Conservation (phyloP, 2,888 invertebrate genomes). For the Alloscopus bannaensis region DNA sequence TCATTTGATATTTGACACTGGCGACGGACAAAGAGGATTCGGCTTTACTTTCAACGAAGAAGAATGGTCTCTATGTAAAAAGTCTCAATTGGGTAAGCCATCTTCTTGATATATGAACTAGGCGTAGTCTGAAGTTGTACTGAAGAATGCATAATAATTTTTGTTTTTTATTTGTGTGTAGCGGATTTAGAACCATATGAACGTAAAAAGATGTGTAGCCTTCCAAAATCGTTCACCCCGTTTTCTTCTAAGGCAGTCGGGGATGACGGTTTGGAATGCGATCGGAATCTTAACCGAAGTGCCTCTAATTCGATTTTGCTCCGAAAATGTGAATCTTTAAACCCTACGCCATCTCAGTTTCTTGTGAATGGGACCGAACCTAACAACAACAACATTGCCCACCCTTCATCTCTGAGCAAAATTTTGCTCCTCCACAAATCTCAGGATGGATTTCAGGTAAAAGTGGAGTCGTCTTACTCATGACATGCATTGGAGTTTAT, state of each 20-base stretch:
- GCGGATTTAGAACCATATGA: slow-evolving; percentile 67
- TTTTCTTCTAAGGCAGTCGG: slow-evolving; percentile 58
- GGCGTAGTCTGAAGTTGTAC: too few species aligned
- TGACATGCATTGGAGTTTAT: background rate
- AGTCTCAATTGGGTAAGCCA: slow-evolving; percentile 67
- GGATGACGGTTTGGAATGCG: slow-evolving; percentile 61
- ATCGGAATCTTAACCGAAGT: slow-evolving; percentile 58
- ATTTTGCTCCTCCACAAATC: slow-evolving; percentile 63
- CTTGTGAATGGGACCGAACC: slow-evolving; percentile 57
- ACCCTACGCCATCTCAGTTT: slow-evolving; percentile 65
- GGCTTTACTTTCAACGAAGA: slow-evolving; percentile 67
- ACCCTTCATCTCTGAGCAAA: slow-evolving; percentile 66
- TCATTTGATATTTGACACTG: slow-evolving; percentile 22
- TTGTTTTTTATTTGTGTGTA: too few species aligned
- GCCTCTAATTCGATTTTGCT: slow-evolving; percentile 67
- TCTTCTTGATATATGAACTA: too few species aligned
- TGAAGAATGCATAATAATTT: too few species aligned
- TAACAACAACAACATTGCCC: slow-evolving; percentile 63
- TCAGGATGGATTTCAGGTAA: slow-evolving; percentile 67
- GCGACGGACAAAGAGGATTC: slow-evolving; percentile 28
- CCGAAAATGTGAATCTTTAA: slow-evolving; percentile 70
- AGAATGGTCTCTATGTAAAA: slow-evolving; percentile 69
- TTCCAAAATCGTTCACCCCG: slow-evolving; percentile 70
- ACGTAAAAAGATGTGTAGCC: slow-evolving; percentile 68
- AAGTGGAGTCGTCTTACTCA: background rate